A percentile compares a stretch with the other conserved stretches of the same genome.
These are phyloP conservation scores for Pristionchus entomophagus DNA, from an alignment of 2,888 invertebrate species.

Conservation along the genomic window DNA sequence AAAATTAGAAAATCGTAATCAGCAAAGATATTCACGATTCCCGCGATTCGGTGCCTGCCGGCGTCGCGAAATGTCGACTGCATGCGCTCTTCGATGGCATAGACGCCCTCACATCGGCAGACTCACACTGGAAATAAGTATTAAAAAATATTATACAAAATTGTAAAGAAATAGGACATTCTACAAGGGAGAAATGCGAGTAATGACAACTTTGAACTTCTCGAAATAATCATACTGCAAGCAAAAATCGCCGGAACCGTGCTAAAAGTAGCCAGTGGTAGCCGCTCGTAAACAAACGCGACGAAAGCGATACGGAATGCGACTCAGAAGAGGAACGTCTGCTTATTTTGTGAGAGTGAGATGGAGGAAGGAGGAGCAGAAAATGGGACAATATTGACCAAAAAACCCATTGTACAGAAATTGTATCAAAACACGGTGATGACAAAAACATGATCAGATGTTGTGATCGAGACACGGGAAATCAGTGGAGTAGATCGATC, in stretches of 20 bases:
- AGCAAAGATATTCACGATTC: background rate
- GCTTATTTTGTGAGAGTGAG: background rate
- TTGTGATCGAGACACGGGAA: background rate
- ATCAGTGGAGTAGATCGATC: background rate
- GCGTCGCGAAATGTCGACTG: background rate
- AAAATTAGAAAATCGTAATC: background rate
- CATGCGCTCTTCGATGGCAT: background rate
- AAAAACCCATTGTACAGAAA: background rate
- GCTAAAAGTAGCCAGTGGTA: too few species aligned
- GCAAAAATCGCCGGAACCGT: background rate
- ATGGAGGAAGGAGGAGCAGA: background rate
- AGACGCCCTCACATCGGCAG: slow-evolving; percentile 18
- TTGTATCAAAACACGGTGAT: background rate
- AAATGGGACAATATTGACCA: background rate
- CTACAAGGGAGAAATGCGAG: background rate
- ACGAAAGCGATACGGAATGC: background rate
- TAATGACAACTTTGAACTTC: too few species aligned
- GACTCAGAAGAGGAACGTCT: too few species aligned
- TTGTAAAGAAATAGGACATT: background rate
- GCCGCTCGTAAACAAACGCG: background rate
- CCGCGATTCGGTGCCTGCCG: background rate
- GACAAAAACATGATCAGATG: background rate
- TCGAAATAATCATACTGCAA: background rate
- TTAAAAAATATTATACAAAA: background rate
- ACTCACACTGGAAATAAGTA: background rate